These are phyloP conservation scores for Uloborus diversus DNA, from an alignment of 1,140 invertebrate species.

Conservation along the genomic window DNA sequence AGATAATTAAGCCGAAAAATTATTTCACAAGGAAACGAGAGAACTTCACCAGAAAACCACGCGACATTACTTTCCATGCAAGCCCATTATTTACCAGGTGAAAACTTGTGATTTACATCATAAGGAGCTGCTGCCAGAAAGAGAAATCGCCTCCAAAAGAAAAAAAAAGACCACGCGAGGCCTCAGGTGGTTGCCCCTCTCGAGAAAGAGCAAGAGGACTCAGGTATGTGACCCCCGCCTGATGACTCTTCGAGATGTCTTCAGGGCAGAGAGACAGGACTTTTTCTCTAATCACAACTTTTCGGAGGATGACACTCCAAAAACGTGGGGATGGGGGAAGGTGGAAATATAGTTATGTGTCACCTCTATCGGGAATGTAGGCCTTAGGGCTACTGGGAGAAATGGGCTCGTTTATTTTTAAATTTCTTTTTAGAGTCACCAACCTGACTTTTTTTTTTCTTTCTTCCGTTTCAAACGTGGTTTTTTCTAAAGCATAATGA, in stretches of 20 bases:
- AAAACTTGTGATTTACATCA: constrained; percentile 35
- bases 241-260: background rate
- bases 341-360: constrained; percentile 4
- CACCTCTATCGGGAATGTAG: background rate
- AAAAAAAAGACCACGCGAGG: background rate
- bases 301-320: background rate
- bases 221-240: constrained; percentile 18
- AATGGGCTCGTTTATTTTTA: no score
- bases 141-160: background rate
- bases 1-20: no score
- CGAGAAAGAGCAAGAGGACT: background rate
- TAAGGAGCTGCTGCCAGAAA: constrained; percentile 13
- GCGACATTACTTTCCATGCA: no score
- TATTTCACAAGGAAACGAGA: no score
- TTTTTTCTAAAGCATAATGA: no score
- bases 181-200: background rate
- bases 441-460: no score
- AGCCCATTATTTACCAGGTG: constrained; percentile 18
- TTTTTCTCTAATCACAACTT: constrained; percentile 27
- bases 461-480: no score
- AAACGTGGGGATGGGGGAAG: background rate
- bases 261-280: background rate
- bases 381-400: no score
- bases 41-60: no score
- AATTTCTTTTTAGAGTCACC: no score